Evolutionary conservation across 2,113 vertebrate genomes (phyloP).

Genomic region (Rhineura floridana): DNA sequence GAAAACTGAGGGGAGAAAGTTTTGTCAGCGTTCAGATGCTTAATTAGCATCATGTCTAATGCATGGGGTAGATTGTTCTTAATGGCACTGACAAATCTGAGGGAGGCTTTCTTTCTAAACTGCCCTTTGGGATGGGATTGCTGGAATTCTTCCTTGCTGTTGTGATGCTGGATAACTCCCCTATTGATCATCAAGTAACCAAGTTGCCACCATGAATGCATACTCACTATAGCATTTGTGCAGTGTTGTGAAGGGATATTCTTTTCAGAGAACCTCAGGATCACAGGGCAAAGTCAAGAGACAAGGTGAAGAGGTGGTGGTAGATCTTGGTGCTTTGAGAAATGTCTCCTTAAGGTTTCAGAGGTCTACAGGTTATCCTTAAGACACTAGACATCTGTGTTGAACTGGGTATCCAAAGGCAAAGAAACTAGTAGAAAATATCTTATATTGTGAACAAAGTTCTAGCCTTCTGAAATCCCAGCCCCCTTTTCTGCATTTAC

Average conservation of each 20-base stretch:
- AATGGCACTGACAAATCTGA: background rate
- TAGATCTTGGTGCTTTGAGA: background rate
- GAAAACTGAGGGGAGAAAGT: background rate
- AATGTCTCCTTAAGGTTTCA: background rate
- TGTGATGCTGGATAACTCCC: background rate
- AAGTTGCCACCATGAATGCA: too few relatives aligned
- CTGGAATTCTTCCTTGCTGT: background rate
- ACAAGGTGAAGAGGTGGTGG: background rate
- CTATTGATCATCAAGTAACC: background rate
- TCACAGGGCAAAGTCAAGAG: background rate
- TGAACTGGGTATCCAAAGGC: background rate
- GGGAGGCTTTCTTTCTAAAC: background rate
- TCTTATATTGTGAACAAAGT: background rate
- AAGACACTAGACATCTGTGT: background rate
- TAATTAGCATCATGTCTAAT: background rate
- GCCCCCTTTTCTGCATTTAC: background rate
- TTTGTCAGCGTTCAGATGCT: background rate
- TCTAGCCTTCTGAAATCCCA: background rate
- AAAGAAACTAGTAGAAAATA: background rate
- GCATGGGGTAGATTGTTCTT: background rate
- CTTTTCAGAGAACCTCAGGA: background rate
- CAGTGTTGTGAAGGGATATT: background rate
- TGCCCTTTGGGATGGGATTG: too few relatives aligned
- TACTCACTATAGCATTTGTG: background rate
- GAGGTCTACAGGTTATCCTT: background rate